Evolutionary conservation across 2,888 invertebrate genomes (phyloP).

Genomic region (Marasmarcha lunaedactyla): DNA sequence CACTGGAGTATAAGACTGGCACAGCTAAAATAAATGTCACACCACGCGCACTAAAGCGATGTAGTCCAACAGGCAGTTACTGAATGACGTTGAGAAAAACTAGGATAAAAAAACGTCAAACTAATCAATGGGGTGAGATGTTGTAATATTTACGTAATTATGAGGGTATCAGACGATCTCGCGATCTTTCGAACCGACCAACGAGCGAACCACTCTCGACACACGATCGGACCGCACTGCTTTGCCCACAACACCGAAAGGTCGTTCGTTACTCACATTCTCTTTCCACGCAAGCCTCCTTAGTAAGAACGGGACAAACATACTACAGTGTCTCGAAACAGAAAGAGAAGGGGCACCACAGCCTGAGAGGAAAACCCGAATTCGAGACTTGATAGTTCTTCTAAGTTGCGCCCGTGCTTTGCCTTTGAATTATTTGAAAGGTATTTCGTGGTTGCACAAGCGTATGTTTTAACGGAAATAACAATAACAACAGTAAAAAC

Average conservation of each 20-base stretch:
- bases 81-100: background rate
- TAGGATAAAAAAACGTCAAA: conserved; percentile 35
- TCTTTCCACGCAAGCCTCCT: conserved; percentile 70
- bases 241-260: conserved; percentile 62
- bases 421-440: conserved; percentile 63
- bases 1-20: conserved; percentile 53
- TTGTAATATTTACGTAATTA: conserved; percentile 70
- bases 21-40: conserved; percentile 38
- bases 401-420: conserved; percentile 58
- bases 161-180: conserved; percentile 49
- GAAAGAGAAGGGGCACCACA: conserved; percentile 38
- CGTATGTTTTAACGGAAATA: conserved; percentile 44
- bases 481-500: conserved; percentile 24
- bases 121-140: conserved; percentile 55
- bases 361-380: conserved; percentile 64
- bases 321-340: conserved; percentile 19
- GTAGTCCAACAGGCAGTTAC: background rate
- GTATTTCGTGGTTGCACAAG: conserved; percentile 53
- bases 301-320: conserved; percentile 47
- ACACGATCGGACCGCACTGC: conserved; percentile 67
- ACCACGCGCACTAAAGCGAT: background rate
- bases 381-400: conserved; percentile 64
- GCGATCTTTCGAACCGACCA: conserved; percentile 31
- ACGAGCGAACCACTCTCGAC: conserved; percentile 44
- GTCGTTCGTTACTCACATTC: conserved; percentile 70